Evolutionary conservation across 2,888 invertebrate species (phyloP).

Genomic region (Tubiluchus corallicola): DNA sequence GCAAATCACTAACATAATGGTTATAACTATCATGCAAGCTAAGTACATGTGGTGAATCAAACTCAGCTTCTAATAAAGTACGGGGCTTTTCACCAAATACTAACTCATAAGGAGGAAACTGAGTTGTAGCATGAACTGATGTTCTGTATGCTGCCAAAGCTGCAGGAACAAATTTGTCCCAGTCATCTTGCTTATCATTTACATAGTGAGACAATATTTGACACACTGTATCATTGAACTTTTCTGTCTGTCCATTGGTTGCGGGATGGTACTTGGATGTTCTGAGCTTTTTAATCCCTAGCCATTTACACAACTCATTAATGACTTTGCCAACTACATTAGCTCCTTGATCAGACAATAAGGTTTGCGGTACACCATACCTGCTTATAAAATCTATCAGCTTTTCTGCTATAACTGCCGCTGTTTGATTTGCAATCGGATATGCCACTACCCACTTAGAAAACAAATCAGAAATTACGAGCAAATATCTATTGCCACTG

Average conservation of each 20-base stretch:
- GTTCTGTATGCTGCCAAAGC: conserved; percentile 6
- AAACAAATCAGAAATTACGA: neutral
- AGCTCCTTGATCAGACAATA: neutral
- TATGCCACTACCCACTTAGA: neutral
- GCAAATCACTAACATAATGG: too few species aligned
- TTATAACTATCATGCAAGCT: too few species aligned
- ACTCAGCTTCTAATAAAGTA: too few species aligned
- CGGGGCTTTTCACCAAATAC: conserved; percentile 8
- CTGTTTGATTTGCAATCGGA: neutral
- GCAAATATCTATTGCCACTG: neutral
- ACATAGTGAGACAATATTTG: too few species aligned
- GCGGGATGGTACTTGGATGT: conserved; percentile 13
- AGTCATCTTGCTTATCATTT: conserved; percentile 5
- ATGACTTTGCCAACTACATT: neutral
- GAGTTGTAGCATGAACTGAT: conserved; percentile 6
- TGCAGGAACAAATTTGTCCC: conserved; percentile 6
- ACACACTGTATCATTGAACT: neutral
- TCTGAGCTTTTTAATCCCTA: neutral
- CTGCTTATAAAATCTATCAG: neutral
- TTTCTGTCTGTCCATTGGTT: conserved; percentile 9
- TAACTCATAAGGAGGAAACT: conserved; percentile 7
- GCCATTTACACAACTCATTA: neutral
- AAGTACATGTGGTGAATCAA: too few species aligned
- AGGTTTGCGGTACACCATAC: neutral
- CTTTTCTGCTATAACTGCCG: neutral